phyloP scores from a whole-genome alignment of 1,140 invertebrate genomes.

The Dreissena rostriformis region DNA sequence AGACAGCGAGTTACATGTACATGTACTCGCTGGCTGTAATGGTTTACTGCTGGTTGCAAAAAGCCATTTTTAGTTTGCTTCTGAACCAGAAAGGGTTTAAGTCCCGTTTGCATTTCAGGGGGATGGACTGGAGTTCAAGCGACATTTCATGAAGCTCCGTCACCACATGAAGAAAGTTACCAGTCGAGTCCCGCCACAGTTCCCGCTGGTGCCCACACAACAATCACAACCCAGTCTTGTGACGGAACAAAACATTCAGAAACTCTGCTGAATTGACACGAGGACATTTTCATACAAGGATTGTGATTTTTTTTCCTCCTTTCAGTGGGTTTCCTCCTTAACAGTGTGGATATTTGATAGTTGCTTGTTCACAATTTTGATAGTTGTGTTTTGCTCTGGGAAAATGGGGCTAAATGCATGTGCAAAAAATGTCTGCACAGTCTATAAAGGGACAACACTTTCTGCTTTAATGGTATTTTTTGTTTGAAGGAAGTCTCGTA shows the following conservation, averaged over 20 bases:
- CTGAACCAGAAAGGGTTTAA: no score
- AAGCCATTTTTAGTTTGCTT: no score
- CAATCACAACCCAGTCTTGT: background rate
- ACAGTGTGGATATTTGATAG: background rate
- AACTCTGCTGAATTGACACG: background rate
- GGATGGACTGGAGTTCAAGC: slow-evolving; percentile 97
- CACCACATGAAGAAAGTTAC: slow-evolving; percentile 84
- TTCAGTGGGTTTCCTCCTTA: background rate
- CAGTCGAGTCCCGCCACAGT: slow-evolving; percentile 75
- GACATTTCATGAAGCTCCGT: slow-evolving; percentile 92
- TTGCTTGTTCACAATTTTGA: background rate
- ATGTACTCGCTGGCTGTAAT: no score
- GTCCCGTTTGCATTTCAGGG: slow-evolving; percentile 84
- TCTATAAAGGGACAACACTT: no score
- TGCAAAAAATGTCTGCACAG: no score
- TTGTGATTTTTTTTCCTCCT: background rate
- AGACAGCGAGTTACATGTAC: no score
- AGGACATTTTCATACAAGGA: background rate
- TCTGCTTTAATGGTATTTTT: no score
- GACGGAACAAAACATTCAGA: background rate
- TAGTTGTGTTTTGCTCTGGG: no score
- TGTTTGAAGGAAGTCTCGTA: no score
- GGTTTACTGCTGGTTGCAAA: no score
- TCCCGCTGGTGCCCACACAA: slow-evolving; percentile 63
- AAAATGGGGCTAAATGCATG: no score